Evolutionary conservation across 2,113 vertebrate species (phyloP).

Genomic region (Thamnaconus septentrionalis): DNA sequence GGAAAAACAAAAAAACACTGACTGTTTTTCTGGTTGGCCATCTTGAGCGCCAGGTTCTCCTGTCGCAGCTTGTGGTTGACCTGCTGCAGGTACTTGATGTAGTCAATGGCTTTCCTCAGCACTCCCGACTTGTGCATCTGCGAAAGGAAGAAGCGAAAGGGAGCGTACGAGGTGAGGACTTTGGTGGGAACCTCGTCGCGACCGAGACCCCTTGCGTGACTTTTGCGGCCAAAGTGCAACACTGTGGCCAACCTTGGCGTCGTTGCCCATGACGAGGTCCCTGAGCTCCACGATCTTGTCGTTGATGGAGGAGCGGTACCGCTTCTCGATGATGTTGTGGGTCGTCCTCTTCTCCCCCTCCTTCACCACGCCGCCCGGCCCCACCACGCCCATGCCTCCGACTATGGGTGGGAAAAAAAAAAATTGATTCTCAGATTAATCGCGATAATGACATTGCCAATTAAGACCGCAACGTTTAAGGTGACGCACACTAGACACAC

Average conservation of each 20-base stretch:
- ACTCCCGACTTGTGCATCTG: constrained; percentile 98
- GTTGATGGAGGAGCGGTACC: constrained; percentile 96
- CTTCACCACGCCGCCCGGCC: constrained; percentile 82
- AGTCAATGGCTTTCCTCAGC: constrained; percentile 95
- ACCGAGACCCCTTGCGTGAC: no score
- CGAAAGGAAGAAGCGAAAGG: background rate
- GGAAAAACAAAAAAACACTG: constrained; percentile 54
- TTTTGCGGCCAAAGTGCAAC: no score
- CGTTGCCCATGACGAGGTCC: constrained; percentile 94
- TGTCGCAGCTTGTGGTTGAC: constrained; percentile 94
- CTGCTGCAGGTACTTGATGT: constrained; percentile 96
- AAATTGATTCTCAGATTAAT: no score
- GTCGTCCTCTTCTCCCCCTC: constrained; percentile 96
- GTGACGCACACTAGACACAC: no score
- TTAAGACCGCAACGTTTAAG: no score
- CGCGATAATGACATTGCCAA: no score
- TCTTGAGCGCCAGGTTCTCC: constrained; percentile 94
- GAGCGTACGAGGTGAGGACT: background rate
- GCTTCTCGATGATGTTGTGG: constrained; percentile 99
- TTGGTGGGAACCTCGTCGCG: no score
- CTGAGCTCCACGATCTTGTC: constrained; percentile 97
- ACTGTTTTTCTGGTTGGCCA: constrained; percentile 96
- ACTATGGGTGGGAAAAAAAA: no score
- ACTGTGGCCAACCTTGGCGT: constrained; percentile 85
- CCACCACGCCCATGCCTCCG: constrained; percentile 27